These are phyloP conservation scores for Theristus sp. DNA, from an alignment of 2,888 invertebrate species.

Conservation along the genomic window DNA sequence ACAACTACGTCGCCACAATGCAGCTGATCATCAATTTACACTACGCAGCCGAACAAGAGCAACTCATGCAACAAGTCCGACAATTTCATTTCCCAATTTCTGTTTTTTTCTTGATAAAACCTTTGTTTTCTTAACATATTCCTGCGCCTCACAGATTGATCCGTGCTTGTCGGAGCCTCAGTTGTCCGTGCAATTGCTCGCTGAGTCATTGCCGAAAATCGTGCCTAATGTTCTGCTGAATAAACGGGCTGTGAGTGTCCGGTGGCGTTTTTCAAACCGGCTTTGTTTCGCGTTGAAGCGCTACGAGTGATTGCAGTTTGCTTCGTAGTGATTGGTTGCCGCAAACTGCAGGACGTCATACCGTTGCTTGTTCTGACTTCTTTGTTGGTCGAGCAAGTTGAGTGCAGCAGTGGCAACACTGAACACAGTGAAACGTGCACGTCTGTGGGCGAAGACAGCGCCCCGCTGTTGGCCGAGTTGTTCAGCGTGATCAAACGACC, in stretches of 20 bases:
- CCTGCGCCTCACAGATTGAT: not conserved
- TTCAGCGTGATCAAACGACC: conserved; percentile 54
- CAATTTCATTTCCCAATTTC: no score
- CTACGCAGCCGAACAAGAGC: no score
- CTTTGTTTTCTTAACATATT: no score
- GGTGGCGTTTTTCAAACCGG: no score
- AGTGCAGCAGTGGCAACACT: not conserved
- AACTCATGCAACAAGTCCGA: no score
- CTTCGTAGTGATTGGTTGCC: conserved; percentile 4
- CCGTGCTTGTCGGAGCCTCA: conserved; percentile 2
- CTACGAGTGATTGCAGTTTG: no score
- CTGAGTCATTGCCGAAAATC: conserved; percentile 43
- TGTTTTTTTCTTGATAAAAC: no score
- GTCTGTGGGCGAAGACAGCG: not conserved
- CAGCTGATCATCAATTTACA: no score
- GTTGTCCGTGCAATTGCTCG: conserved; percentile 37
- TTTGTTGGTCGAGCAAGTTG: conserved; percentile 29
- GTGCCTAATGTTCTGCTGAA: conserved; percentile 49
- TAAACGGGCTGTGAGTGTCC: conserved; percentile 40
- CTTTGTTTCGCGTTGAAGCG: no score
- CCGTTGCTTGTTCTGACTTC: conserved; percentile 46
- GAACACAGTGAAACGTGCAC: conserved; percentile 33
- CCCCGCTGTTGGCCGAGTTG: conserved; percentile 42
- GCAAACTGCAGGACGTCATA: conserved; percentile 40
- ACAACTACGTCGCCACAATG: no score